phyloP scores from a whole-genome alignment of 2,797 vertebrate genomes.

The Cuniculus paca region DNA sequence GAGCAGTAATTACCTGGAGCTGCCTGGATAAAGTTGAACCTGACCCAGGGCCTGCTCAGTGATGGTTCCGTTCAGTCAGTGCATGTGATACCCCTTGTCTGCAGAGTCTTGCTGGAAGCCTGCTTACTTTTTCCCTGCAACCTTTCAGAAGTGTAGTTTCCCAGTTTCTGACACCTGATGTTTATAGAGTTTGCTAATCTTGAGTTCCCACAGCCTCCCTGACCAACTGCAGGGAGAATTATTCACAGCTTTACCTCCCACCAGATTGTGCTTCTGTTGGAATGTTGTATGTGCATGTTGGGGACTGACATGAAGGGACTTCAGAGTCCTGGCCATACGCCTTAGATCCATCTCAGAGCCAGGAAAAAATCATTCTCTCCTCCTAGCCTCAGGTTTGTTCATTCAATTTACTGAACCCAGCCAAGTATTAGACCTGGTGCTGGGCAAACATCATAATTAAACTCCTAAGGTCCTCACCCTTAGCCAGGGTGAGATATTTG shows the following conservation, averaged over 20 bases:
- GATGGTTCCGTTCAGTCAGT: constrained; percentile 28
- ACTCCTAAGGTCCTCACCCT: neutral
- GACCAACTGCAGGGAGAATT: neutral
- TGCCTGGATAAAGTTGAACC: constrained; percentile 7
- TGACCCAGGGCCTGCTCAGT: neutral
- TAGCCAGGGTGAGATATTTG: neutral
- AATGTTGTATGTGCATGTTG: too few relatives aligned
- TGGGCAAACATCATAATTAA: neutral
- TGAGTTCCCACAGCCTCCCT: neutral
- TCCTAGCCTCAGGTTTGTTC: neutral
- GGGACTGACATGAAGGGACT: neutral
- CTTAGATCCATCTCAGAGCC: neutral
- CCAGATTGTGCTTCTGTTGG: neutral
- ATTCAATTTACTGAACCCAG: neutral
- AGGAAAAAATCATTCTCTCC: constrained; percentile 14
- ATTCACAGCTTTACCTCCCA: neutral
- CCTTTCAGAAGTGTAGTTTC: constrained; percentile 37
- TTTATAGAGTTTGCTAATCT: neutral
- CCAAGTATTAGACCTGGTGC: neutral
- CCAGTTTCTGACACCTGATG: neutral
- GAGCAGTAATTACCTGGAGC: neutral
- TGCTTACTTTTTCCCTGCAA: neutral
- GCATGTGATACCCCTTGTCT: neutral
- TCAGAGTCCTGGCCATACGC: neutral
- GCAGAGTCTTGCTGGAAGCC: neutral